Percentiles rank a stretch among this genome's conserved stretches.
These are phyloP conservation scores for Ctenicera cuprea DNA, from an alignment of 2,888 invertebrate genomes.

Conservation along the genomic window DNA sequence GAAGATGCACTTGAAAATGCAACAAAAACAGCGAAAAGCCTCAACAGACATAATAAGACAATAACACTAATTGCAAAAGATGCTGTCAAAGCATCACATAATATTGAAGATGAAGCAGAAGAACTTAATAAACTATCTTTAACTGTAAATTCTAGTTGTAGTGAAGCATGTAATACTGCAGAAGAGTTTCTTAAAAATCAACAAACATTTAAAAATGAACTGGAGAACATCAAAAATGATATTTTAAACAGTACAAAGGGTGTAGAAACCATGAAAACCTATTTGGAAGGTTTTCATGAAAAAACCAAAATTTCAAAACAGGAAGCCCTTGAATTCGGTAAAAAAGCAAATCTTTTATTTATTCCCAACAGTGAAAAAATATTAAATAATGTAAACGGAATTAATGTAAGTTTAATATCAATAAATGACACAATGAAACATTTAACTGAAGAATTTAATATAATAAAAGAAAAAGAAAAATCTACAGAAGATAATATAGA, in stretches of 20 bases:
- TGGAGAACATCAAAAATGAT: constrained; percentile 8
- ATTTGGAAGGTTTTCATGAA: constrained; percentile 78
- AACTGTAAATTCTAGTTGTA: constrained; percentile 5
- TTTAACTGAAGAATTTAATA: constrained; percentile 4
- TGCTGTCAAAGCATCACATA: constrained; percentile 85
- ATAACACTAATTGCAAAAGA: constrained; percentile 91
- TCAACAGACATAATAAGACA: constrained; percentile 90
- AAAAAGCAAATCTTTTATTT: constrained; percentile 85
- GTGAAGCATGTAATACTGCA: constrained; percentile 33
- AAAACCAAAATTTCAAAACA: constrained; percentile 87
- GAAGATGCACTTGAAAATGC: constrained; percentile 84
- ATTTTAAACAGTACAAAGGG: constrained; percentile 13
- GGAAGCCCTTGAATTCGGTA: constrained; percentile 86
- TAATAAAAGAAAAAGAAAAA: neutral
- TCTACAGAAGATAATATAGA: constrained; percentile 9
- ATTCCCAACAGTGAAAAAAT: constrained; percentile 75
- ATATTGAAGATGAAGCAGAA: constrained; percentile 81
- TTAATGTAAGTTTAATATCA: neutral
- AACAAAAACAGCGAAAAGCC: constrained; percentile 82
- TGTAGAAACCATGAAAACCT: constrained; percentile 1
- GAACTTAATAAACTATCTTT: neutral
- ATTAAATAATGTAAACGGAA: neutral
- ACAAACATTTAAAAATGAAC: constrained; percentile 10
- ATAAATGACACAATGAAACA: constrained; percentile 13
- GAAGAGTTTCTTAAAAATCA: constrained; percentile 25